Base-by-base conservation (phyloP, 1,140 invertebrate species). In the Penaeus indicus region DNA sequence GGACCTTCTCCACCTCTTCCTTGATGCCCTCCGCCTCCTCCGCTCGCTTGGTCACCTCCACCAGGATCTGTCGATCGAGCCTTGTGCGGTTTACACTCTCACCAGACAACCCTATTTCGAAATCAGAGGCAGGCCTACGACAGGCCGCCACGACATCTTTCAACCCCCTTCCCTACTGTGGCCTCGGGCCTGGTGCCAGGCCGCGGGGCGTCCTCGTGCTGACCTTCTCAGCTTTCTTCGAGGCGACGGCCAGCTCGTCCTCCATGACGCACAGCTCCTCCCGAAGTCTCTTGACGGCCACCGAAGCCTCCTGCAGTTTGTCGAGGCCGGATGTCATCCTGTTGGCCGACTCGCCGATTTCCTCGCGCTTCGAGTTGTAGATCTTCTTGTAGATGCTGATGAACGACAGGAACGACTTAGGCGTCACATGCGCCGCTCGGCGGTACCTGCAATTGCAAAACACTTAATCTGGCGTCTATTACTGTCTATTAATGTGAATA, bases 321-420 rank as follows among this genome's bases (percentile, higher is more conserved):
- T 97, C 92, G 96, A 95, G 94, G 90, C 98, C 98, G 77, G 96
- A 97, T 92, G 98, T 98, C 97, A 99, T 99, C 92, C 98, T 94
- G 89, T 96, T 93, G 54, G 97, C 97, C 61, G 97, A 96, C 92
- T 98, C 97, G 7, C 96, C 96, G 67, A 99, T 94, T 93, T 98
- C 97, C 92, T 96, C 95, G 92, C 96, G 95, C 93, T 98, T 96
- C 94, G 88, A 95, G 94, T 77, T 86, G 92, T 99, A 99, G 90
- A 99, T 97, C 82, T 96, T 96, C 94, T 99, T 99, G 92, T 99
- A 99, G 32, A 97, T 97, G 81, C 96, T 96, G 84, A 99, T 97
- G 93, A 99, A 99, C 91, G 98, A 98, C n/a, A 99, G 93, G 93
- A 99, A 99, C 0, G 98, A 99, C 93, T 99, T 99, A 13, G 98